Evolutionary conservation across 2,888 invertebrate species (phyloP).

Genomic region (Ichneumon xanthorius): DNA sequence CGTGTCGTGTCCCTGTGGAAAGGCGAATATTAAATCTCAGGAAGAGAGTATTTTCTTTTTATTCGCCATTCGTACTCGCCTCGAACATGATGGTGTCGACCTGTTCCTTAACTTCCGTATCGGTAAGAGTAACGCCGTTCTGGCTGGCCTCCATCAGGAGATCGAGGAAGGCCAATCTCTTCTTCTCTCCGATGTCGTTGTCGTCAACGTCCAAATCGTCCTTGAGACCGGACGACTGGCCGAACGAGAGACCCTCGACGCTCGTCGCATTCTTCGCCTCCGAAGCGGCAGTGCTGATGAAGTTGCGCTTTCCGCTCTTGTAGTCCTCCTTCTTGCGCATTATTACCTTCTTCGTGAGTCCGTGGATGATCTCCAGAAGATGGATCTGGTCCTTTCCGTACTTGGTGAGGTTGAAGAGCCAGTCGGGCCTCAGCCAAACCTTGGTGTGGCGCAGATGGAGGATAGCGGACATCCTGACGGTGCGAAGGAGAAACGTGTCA

Average conservation of each 20-base stretch:
- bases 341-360: constrained; percentile 92
- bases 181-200: constrained; percentile 93
- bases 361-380: constrained; percentile 91
- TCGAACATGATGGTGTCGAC: constrained; percentile 96
- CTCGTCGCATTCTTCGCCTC: constrained; percentile 78
- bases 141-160: constrained; percentile 94
- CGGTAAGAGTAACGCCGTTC: constrained; percentile 90
- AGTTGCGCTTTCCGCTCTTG: constrained; percentile 87
- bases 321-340: constrained; percentile 92
- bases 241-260: constrained; percentile 89
- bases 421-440: constrained; percentile 91
- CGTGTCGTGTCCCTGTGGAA: constrained; percentile 90
- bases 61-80: constrained; percentile 84
- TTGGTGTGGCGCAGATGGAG: constrained; percentile 93
- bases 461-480: constrained; percentile 91
- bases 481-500: not conserved
- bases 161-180: constrained; percentile 95
- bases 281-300: constrained; percentile 76
- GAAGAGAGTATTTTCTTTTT: not conserved
- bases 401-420: constrained; percentile 91
- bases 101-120: constrained; percentile 94
- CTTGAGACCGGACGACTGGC: constrained; percentile 90
- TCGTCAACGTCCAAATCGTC: constrained; percentile 94
- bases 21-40: not conserved
- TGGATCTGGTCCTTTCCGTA: constrained; percentile 91